Base-by-base conservation (phyloP, 2,888 invertebrate species). In the Orchestes rusci region DNA sequence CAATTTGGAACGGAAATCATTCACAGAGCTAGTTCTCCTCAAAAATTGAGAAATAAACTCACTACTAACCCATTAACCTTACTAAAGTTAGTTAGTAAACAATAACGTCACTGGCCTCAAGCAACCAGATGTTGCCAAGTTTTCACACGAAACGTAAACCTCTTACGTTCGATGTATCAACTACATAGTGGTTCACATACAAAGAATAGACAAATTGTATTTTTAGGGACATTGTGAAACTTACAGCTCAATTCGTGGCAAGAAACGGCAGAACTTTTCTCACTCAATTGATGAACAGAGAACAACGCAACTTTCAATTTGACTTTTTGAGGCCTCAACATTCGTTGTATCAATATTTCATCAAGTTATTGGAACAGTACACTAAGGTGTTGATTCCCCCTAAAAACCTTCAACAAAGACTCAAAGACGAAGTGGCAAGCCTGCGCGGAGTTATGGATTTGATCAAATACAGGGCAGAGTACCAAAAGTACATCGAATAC, bases 201-300 rank as follows among this genome's bases (percentile, higher is more conserved):
- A 32, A 32, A 1, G 20, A 40, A 32, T 51, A 10, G 29, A 28
- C 16, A 3, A 34, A n/a, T 15, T 30, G 8, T 29, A 40, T 55
- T 68, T 70, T 30, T 57, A 89, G 88, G 53, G 99, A 99, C 68
- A 90, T 99, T 48, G 96, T 99, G 0, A 95, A 95, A 63, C 70
- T 99, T 16, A 99, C 99, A 0, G 99, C 99, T 0, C 94, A 99
- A 67, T 99, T 99, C 73, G 97, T 97, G 0, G 99, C 99, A 0
- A 77, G 97, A 61, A 99, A 99, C 70, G 99, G 99, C 0, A 79
- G 97, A 0, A 94, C 96, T 63, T 99, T 99, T 67, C 73, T 99
- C 13, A 97, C 97, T 0, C 95, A 95, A 63, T 71, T 99, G 12
- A 99, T 99, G 97, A 96, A 95, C 64, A 80, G 95, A 15, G 99